Conservation (phyloP, 2,113 vertebrate genomes). For the Gymnobelideus leadbeateri region DNA sequence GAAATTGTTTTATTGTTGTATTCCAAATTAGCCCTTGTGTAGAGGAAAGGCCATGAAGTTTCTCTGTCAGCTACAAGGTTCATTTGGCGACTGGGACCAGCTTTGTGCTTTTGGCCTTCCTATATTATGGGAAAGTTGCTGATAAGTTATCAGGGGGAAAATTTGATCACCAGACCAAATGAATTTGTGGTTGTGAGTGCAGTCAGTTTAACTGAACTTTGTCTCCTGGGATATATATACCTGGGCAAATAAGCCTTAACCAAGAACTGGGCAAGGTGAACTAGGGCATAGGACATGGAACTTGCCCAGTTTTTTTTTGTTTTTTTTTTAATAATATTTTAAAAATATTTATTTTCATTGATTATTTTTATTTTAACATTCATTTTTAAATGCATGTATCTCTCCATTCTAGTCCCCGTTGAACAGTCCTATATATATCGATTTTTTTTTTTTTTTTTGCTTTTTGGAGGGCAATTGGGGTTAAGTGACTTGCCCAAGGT, state of each 20-base stretch:
- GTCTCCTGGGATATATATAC: not conserved
- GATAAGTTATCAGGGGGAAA: not conserved
- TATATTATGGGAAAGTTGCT: not conserved
- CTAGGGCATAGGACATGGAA: no score
- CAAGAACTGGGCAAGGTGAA: not conserved
- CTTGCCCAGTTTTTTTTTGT: no score
- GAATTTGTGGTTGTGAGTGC: not conserved
- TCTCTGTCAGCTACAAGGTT: not conserved
- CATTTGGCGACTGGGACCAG: not conserved
- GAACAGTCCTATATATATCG: not conserved
- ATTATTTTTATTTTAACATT: not conserved
- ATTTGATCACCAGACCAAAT: not conserved
- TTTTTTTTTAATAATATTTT: no score
- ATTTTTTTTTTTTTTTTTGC: no score
- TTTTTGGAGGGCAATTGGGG: no score
- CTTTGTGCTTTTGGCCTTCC: no score
- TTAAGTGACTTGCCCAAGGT: no score
- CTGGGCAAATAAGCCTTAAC: not conserved
- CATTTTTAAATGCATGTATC: not conserved
- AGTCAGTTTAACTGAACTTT: not conserved
- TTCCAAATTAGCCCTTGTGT: not conserved
- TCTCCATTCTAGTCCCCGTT: not conserved
- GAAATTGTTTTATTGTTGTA: not conserved
- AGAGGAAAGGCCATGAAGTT: not conserved
- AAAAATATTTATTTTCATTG: no score